Evolutionary conservation across 2,888 invertebrate species (phyloP).

Genomic region (Idaea aversata): DNA sequence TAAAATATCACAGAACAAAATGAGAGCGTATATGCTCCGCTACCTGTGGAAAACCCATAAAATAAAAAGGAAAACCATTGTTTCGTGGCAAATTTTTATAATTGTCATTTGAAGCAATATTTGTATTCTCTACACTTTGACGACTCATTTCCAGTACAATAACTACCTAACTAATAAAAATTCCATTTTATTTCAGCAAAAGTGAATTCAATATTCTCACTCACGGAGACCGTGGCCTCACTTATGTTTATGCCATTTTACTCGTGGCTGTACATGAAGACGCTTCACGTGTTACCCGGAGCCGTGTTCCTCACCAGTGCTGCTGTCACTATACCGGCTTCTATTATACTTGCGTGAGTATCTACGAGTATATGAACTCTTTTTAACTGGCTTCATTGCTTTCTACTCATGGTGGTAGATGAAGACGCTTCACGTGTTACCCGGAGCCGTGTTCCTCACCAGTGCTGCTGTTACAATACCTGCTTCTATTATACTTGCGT

Average conservation of each 20-base stretch:
- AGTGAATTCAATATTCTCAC: conserved; percentile 68
- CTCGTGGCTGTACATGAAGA: conserved; percentile 71
- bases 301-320: conserved; percentile 66
- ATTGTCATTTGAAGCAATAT: not conserved
- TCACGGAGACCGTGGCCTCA: conserved; percentile 67
- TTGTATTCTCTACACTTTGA: no score
- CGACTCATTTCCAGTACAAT: no score
- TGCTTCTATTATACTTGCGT: conserved; percentile 58
- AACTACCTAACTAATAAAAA: not conserved
- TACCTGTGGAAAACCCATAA: no score
- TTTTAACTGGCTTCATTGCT: conserved; percentile 49
- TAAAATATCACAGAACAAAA: no score
- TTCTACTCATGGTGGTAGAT: conserved; percentile 72
- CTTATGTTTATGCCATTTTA: conserved; percentile 69
- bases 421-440: conserved; percentile 61
- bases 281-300: conserved; percentile 61
- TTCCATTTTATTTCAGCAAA: conserved; percentile 52
- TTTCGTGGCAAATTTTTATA: not conserved
- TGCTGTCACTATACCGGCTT: conserved; percentile 56
- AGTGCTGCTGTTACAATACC: conserved; percentile 61
- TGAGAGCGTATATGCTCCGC: no score
- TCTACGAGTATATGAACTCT: not conserved
- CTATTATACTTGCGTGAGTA: conserved; percentile 60
- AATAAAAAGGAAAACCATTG: not conserved
- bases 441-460: conserved; percentile 65